phyloP scores from a whole-genome alignment of 2,888 invertebrate genomes.

The Globia sparganii region DNA sequence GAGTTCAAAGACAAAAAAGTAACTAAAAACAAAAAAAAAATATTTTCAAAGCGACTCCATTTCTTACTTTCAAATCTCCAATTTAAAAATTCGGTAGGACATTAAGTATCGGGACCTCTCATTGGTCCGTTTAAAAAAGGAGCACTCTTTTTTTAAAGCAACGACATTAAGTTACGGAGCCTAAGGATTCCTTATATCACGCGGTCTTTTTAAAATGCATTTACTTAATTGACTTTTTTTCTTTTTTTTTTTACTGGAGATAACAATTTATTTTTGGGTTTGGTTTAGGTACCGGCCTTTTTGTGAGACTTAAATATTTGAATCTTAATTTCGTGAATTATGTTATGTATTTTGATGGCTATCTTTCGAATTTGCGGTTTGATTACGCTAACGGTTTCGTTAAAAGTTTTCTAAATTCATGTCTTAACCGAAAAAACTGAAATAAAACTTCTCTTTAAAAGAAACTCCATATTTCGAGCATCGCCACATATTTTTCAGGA shows the following conservation, averaged over 20 bases:
- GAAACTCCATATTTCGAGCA: no score
- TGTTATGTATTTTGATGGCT: slow-evolving; percentile 41
- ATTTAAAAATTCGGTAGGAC: slow-evolving; percentile 87
- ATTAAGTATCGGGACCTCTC: slow-evolving; percentile 84
- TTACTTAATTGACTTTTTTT: slow-evolving; percentile 68
- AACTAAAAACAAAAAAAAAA: slow-evolving; percentile 27
- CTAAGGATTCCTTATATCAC: slow-evolving; percentile 68
- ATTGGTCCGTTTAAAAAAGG: slow-evolving; percentile 84
- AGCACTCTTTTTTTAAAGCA: slow-evolving; percentile 72
- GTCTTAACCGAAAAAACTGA: no score
- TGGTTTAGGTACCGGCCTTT: slow-evolving; percentile 36
- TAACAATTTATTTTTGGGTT: slow-evolving; percentile 54
- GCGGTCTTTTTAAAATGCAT: slow-evolving; percentile 69
- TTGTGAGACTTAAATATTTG: slow-evolving; percentile 33
- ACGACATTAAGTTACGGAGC: slow-evolving; percentile 69
- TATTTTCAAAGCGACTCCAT: slow-evolving; percentile 50
- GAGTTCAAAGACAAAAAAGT: slow-evolving; percentile 3
- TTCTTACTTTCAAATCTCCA: slow-evolving; percentile 73
- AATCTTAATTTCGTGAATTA: slow-evolving; percentile 59
- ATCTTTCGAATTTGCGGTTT: slow-evolving; percentile 20
- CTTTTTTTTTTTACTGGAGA: slow-evolving; percentile 40
- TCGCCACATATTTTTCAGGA: no score
- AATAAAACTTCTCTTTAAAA: no score
- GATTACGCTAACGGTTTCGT: slow-evolving; percentile 13
- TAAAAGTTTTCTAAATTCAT: background rate